Percentiles rank a stretch among this genome's conserved stretches.
Conservation (phyloP, 2,113 vertebrate species). For the Hemicordylus capensis region DNA sequence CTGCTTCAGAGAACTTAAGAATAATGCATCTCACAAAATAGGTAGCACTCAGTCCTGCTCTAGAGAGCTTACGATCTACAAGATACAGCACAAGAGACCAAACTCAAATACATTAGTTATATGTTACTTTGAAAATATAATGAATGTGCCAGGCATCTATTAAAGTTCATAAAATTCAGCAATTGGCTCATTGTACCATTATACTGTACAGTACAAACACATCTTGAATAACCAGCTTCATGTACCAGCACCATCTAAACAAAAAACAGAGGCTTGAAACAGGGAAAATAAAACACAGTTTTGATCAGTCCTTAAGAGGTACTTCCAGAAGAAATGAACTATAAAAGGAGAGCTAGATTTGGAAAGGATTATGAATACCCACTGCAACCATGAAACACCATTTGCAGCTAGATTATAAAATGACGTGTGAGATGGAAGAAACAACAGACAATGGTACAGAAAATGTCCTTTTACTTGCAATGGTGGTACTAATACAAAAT, state of each 20-base stretch:
- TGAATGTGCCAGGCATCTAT: not conserved
- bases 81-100: not conserved
- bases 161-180: not conserved
- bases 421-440: not conserved
- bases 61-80: not conserved
- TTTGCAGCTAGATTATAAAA: not conserved
- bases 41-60: not conserved
- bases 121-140: not conserved
- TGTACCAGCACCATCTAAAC: slow-evolving; percentile 27
- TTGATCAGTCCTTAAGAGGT: slow-evolving; percentile 19
- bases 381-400: slow-evolving; percentile 13
- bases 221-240: slow-evolving; percentile 5
- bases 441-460: slow-evolving; percentile 12
- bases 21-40: not conserved
- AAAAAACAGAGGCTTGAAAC: slow-evolving; percentile 30
- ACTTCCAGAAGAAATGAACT: not conserved
- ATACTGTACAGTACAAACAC: slow-evolving; percentile 5
- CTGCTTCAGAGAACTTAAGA: not conserved
- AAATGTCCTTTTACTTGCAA: not conserved
- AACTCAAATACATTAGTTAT: not conserved
- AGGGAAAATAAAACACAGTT: slow-evolving; percentile 17
- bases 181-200: not conserved
- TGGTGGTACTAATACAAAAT: not conserved
- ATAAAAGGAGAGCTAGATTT: slow-evolving; percentile 25
- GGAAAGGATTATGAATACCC: not conserved